These are phyloP conservation scores for Toxotes chatareus DNA, from an alignment of 2,113 vertebrate species.

Conservation along the genomic window DNA sequence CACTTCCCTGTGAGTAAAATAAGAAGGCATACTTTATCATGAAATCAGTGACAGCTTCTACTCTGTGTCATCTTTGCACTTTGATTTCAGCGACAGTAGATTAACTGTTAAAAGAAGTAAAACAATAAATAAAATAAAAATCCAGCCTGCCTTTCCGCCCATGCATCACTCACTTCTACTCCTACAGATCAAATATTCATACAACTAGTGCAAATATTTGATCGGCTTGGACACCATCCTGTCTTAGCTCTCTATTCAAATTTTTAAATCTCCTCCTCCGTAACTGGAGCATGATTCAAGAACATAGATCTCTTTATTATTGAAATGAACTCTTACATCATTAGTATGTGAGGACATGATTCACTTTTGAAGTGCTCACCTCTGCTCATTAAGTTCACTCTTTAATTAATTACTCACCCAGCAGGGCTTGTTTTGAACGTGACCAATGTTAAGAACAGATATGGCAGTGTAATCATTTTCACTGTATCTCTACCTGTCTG, in stretches of 20 bases:
- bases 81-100: conserved; percentile 16
- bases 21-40: background rate
- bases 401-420: conserved; percentile 62
- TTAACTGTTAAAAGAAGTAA: conserved; percentile 30
- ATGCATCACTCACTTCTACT: conserved; percentile 35
- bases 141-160: conserved; percentile 41
- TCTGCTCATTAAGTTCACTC: conserved; percentile 70
- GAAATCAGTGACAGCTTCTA: conserved; percentile 26
- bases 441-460: conserved; percentile 56
- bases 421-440: conserved; percentile 52
- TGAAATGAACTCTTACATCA: conserved; percentile 62
- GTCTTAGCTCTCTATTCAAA: conserved; percentile 40
- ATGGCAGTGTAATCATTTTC: conserved; percentile 57
- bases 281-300: conserved; percentile 62
- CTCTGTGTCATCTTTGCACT: conserved; percentile 32
- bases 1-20: background rate
- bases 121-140: conserved; percentile 40
- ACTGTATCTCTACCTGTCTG: conserved; percentile 33
- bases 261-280: conserved; percentile 60
- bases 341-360: conserved; percentile 66
- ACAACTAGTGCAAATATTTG: conserved; percentile 62
- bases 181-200: conserved; percentile 65
- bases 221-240: conserved; percentile 38
- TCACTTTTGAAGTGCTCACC: conserved; percentile 66
- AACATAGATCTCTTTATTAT: conserved; percentile 61